Percentiles rank a stretch among this genome's conserved stretches.
phyloP scores from a whole-genome alignment of 2,113 vertebrate genomes.

The Pavo muticus region DNA sequence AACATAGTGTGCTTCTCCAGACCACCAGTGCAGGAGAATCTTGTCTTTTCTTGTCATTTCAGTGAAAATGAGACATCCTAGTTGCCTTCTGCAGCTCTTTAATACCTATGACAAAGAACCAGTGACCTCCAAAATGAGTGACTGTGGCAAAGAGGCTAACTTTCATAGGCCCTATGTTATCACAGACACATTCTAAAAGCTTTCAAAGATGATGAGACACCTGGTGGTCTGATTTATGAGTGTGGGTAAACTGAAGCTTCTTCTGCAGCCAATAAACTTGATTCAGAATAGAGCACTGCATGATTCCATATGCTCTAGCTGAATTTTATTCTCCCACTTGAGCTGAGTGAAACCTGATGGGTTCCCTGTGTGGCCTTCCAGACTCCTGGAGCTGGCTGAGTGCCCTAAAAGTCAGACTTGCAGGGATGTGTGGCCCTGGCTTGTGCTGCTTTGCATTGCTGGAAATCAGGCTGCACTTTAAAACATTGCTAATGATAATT shows the following conservation, averaged over 20 bases:
- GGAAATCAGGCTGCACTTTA: background rate
- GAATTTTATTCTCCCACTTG: background rate
- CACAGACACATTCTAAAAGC: background rate
- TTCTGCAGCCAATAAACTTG: background rate
- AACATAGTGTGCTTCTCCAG: background rate
- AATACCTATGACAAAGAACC: background rate
- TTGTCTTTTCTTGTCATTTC: background rate
- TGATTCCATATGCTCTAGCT: background rate
- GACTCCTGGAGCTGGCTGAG: background rate
- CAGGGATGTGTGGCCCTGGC: background rate
- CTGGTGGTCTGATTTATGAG: background rate
- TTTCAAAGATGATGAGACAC: fast-evolving
- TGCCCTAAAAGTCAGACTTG: background rate
- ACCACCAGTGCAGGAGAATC: background rate
- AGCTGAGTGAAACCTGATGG: background rate
- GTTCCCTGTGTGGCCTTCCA: background rate
- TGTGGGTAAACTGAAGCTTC: background rate
- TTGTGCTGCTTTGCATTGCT: background rate
- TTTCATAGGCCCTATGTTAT: background rate
- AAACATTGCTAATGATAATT: background rate
- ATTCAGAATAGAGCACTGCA: background rate
- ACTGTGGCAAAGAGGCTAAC: background rate
- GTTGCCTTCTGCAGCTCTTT: background rate
- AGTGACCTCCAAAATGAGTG: background rate
- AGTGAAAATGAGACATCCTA: background rate